Base-by-base conservation (phyloP, 2,888 invertebrate species). In the Drosophila pullipes region DNA sequence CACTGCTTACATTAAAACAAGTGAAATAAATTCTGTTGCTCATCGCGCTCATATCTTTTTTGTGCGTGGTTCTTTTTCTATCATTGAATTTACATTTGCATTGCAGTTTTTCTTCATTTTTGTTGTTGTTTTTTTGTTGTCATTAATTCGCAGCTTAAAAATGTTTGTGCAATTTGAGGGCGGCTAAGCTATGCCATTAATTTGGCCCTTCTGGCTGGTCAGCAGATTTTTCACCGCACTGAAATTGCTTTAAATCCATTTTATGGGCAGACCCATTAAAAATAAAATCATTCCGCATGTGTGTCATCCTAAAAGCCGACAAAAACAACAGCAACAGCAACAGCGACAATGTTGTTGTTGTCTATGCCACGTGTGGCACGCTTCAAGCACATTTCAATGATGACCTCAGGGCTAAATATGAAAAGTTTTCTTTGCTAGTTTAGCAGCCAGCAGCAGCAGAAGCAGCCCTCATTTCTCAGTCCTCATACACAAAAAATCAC, bases 241-340 rank as follows among this genome's bases (percentile, higher is more conserved):
- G 66, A 86, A 86, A 88, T 84, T 53, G 82, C 87, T 90, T 85
- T 85, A 90, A 85, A 88, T 90, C 78, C 70, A 71, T 90, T 85
- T 90, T 90, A 85, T 90, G 90, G 60, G 67, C 62, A 25, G 44
- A 57, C 66, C 83, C 86, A 88, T 85, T 90, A 90, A 90, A 70
- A 74, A 69, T 66, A 70, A 81, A 82, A 58, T 78, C 57, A 66
- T 41, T n/a, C 50, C 1, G 59, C 68, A 44, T 28, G 37, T 39
- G 31, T 53, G 33, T 53, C 30, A n/a, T 31, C 31, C 53, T 65
- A 58, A 52, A 11, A 10, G 5, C 31, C 13, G 10, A n/a, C 7
- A 31, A 6, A 3, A 44, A 47, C 58, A 31, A 28, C 37, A n/a
- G 28, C 50, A 35, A 22, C 31, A 31, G 33, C 35, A 35, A 47